Evolutionary conservation across 2,888 invertebrate species (phyloP).

Genomic region (Scotopteryx bipunctaria): DNA sequence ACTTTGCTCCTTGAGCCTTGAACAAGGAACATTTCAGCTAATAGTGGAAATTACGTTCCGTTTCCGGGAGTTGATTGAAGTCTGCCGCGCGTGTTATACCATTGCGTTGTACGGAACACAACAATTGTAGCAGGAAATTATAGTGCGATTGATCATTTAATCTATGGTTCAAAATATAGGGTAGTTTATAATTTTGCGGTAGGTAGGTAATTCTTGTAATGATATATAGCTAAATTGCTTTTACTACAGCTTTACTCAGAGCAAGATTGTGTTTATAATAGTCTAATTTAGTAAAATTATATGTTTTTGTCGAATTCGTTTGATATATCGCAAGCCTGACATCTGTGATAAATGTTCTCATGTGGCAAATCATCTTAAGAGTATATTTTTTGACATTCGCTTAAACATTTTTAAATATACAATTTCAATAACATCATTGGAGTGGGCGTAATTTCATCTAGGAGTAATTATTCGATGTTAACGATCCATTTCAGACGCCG

Average conservation of each 20-base stretch:
- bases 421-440: not conserved
- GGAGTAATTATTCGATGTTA: conserved; percentile 17
- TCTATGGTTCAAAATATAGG: conserved; percentile 20
- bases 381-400: too few species aligned
- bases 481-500: conserved; percentile 11
- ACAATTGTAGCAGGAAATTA: conserved; percentile 40
- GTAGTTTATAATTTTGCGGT: conserved; percentile 1
- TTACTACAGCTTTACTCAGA: too few species aligned
- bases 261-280: too few species aligned
- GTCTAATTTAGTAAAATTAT: too few species aligned
- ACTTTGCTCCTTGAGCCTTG: conserved; percentile 24
- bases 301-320: too few species aligned
- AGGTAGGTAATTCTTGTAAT: not conserved
- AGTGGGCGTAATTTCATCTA: conserved; percentile 13
- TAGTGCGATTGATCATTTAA: conserved; percentile 44
- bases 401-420: not conserved
- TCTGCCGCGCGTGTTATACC: conserved; percentile 44
- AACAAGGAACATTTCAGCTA: conserved; percentile 48
- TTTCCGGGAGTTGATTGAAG: conserved; percentile 72
- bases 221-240: not conserved
- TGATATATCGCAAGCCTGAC: too few species aligned
- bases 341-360: too few species aligned
- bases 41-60: conserved; percentile 68
- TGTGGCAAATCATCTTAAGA: too few species aligned
- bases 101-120: conserved; percentile 39